Evolutionary conservation across 2,797 vertebrate species (phyloP).

Genomic region (Parotocinclus haroldoi): DNA sequence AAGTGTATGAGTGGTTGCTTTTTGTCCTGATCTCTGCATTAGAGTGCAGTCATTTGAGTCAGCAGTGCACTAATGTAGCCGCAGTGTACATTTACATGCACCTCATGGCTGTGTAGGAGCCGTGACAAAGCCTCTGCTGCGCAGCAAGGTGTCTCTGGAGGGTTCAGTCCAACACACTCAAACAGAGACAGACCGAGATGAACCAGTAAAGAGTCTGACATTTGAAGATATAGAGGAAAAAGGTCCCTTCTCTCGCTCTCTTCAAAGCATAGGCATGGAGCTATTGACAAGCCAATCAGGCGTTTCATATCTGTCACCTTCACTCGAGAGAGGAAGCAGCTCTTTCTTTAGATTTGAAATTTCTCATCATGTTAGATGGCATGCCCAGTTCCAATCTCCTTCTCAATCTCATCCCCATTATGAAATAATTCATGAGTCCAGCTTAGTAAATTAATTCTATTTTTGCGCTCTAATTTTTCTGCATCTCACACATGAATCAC

Average conservation of each 20-base stretch:
- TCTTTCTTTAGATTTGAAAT: slow-evolving; percentile 2
- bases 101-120: slow-evolving; percentile 24
- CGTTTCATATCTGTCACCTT: slow-evolving; percentile 27
- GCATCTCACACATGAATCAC: slow-evolving; percentile 15
- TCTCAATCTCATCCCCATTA: background rate
- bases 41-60: background rate
- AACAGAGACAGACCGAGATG: slow-evolving; percentile 1
- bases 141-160: slow-evolving; percentile 8
- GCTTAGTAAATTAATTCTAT: slow-evolving; percentile 31
- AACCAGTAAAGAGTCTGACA: slow-evolving; percentile 24
- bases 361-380: slow-evolving; percentile 12
- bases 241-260: slow-evolving; percentile 5
- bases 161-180: slow-evolving; percentile 13
- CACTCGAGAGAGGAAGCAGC: slow-evolving; percentile 13
- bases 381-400: background rate
- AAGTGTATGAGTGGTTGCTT: too few species aligned
- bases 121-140: slow-evolving; percentile 15
- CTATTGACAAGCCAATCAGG: slow-evolving; percentile 32
- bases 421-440: slow-evolving; percentile 22
- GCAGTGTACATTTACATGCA: slow-evolving; percentile 36
- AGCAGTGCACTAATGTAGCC: slow-evolving; percentile 8
- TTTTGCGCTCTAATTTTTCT: slow-evolving; percentile 19
- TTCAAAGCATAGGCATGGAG: slow-evolving; percentile 4
- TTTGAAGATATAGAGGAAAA: slow-evolving; percentile 27
- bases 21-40: background rate